These are phyloP conservation scores for Pristis pectinata DNA, from an alignment of 2,797 vertebrate species.

Conservation along the genomic window DNA sequence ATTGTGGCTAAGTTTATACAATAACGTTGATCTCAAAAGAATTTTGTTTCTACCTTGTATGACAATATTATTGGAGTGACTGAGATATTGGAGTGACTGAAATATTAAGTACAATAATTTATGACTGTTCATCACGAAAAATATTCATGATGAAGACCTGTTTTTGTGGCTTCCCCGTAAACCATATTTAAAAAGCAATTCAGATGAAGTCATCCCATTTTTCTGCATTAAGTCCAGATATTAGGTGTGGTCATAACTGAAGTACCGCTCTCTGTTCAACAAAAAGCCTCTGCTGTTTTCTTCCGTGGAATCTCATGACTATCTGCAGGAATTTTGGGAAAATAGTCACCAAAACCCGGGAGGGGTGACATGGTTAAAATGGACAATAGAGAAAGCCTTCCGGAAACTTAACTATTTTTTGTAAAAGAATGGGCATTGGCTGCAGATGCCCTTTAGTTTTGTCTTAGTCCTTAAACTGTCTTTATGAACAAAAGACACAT, in stretches of 20 bases:
- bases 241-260: background rate
- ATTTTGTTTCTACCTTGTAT: background rate
- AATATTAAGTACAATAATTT: background rate
- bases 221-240: background rate
- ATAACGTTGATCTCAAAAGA: background rate
- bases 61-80: background rate
- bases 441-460: background rate
- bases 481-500: background rate
- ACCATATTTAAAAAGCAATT: background rate
- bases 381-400: background rate
- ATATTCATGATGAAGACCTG: background rate
- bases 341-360: background rate
- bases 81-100: background rate
- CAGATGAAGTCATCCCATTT: background rate
- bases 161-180: background rate
- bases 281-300: background rate
- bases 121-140: background rate
- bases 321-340: background rate
- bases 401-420: background rate
- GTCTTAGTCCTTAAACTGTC: background rate
- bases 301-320: background rate
- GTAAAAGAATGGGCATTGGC: background rate
- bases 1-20: background rate
- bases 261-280: background rate
- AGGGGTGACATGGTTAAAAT: background rate